These are phyloP conservation scores for Steinernema scapterisci DNA, from an alignment of 2,888 invertebrate species.

Conservation along the genomic window DNA sequence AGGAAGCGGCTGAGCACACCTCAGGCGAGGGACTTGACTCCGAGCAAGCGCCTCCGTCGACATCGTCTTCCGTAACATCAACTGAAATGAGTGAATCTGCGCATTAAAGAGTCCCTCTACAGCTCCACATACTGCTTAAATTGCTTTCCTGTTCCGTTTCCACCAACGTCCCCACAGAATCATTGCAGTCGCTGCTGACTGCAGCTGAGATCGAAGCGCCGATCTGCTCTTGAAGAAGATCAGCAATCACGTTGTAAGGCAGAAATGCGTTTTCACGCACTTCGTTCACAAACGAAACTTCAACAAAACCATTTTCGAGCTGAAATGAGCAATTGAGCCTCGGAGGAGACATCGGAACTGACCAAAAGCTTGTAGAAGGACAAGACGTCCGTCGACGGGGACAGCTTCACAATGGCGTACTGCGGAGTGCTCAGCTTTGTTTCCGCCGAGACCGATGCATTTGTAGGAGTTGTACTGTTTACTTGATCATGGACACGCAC, in stretches of 20 bases:
- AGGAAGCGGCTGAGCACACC: neutral
- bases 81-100: neutral
- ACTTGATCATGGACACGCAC: conserved; percentile 31
- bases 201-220: conserved; percentile 16
- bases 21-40: conserved; percentile 22
- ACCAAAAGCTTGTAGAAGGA: conserved; percentile 40
- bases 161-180: neutral
- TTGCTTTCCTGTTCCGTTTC: conserved; percentile 7
- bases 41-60: conserved; percentile 6
- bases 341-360: conserved; percentile 12
- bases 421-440: conserved; percentile 34
- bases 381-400: conserved; percentile 39
- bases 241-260: conserved; percentile 33
- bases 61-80: conserved; percentile 16
- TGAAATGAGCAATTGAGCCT: conserved; percentile 34
- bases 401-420: conserved; percentile 42
- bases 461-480: neutral
- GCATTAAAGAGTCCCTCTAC: too few species aligned
- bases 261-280: conserved; percentile 44
- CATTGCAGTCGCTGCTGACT: conserved; percentile 19
- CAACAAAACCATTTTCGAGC: conserved; percentile 43
- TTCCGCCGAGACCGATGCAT: conserved; percentile 8
- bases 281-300: conserved; percentile 51
- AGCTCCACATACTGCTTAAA: neutral
- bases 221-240: conserved; percentile 15